These are phyloP conservation scores for Nothura maculosa DNA, from an alignment of 2,797 vertebrate genomes.

Conservation along the genomic window DNA sequence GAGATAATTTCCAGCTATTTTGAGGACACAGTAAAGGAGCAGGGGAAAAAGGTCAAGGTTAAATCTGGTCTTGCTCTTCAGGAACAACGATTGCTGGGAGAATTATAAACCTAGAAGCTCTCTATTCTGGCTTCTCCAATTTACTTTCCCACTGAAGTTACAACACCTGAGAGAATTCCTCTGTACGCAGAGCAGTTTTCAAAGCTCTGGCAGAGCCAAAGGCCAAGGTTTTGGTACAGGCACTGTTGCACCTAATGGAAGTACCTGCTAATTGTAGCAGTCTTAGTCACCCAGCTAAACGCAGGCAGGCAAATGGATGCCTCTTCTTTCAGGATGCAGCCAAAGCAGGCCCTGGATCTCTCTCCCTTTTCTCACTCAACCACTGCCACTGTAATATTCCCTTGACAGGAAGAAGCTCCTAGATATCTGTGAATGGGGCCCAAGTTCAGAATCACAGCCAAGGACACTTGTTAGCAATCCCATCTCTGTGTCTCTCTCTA, in stretches of 20 bases:
- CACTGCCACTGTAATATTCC: background rate
- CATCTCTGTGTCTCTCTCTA: background rate
- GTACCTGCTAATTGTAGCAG: background rate
- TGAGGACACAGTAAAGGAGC: background rate
- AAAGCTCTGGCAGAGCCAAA: background rate
- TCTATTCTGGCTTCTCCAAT: background rate
- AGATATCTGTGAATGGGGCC: background rate
- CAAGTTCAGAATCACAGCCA: background rate
- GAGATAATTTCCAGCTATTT: background rate
- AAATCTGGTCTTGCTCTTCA: background rate
- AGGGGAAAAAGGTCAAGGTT: background rate
- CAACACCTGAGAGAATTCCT: background rate
- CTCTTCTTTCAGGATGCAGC: background rate
- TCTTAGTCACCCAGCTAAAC: background rate
- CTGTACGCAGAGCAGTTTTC: background rate
- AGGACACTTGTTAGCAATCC: background rate
- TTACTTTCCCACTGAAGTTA: background rate
- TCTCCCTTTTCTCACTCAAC: background rate
- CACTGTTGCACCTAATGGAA: background rate
- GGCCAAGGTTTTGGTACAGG: background rate
- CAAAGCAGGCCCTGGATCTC: background rate
- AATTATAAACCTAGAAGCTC: slow-evolving; percentile 16
- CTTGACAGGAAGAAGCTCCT: background rate
- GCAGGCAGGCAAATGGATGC: background rate
- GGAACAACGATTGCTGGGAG: background rate